A percentile compares a stretch with the other conserved stretches of the same genome.
Conservation (phyloP, 1,140 invertebrate species). For the Calephelis virginiensis region DNA sequence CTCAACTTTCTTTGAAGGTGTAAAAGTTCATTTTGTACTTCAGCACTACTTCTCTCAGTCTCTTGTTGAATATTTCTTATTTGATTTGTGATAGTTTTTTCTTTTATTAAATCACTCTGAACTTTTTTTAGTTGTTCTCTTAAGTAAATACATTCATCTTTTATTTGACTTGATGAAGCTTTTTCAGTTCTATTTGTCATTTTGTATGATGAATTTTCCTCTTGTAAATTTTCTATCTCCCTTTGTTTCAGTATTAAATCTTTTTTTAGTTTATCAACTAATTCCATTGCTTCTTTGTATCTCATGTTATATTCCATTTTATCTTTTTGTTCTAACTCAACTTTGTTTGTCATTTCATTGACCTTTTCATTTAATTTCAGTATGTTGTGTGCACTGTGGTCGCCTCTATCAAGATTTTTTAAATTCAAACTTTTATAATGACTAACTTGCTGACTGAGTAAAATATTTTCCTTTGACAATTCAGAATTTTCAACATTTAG, state of each 20-base stretch:
- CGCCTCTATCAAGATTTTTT: constrained; percentile 40
- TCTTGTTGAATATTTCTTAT: constrained; percentile 81
- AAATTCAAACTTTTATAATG: constrained; percentile 50
- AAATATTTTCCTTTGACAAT: constrained; percentile 67
- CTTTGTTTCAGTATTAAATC: constrained; percentile 62
- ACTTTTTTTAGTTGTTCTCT: constrained; percentile 69
- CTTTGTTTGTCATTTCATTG: constrained; percentile 50
- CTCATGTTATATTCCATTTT: constrained; percentile 58
- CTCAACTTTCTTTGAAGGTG: constrained; percentile 78
- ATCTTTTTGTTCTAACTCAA: constrained; percentile 57
- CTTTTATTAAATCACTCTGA: constrained; percentile 66
- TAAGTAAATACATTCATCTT: constrained; percentile 69
- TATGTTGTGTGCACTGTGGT: constrained; percentile 41
- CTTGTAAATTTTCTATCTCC: constrained; percentile 63
- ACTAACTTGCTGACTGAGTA: constrained; percentile 57
- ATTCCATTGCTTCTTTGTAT: constrained; percentile 56
- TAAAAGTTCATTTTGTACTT: constrained; percentile 79
- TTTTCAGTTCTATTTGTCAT: constrained; percentile 62
- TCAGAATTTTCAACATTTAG: constrained; percentile 68
- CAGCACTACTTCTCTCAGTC: constrained; percentile 80
- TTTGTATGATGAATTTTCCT: constrained; percentile 71
- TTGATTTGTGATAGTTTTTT: constrained; percentile 73
- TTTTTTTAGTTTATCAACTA: constrained; percentile 62
- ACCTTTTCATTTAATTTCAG: constrained; percentile 52
- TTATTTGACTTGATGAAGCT: constrained; percentile 59